A percentile compares a stretch with the other conserved stretches of the same genome.
These are phyloP conservation scores for Autographa pulchrina DNA, from an alignment of 2,888 invertebrate genomes.

Conservation along the genomic window DNA sequence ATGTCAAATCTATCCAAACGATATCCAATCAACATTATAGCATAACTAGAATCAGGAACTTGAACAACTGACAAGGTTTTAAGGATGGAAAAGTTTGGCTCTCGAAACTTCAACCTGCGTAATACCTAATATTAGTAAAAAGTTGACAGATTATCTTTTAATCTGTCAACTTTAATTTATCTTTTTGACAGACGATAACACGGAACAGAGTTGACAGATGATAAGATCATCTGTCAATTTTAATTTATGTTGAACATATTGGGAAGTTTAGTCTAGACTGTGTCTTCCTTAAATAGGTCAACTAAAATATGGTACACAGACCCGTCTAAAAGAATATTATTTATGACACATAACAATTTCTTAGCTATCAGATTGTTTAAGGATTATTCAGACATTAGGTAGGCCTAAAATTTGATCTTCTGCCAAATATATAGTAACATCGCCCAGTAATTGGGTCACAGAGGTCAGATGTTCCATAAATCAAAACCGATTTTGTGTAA, in stretches of 20 bases:
- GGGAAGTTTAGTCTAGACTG: not conserved
- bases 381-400: not conserved
- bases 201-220: too few species aligned
- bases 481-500: conserved; percentile 8
- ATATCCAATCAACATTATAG: too few species aligned
- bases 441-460: conserved; percentile 4
- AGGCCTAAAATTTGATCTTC: not conserved
- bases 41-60: not conserved
- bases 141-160: too few species aligned
- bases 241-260: not conserved
- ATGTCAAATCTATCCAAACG: too few species aligned
- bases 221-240: not conserved
- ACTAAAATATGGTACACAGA: not conserved
- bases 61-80: not conserved
- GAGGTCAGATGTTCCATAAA: not conserved
- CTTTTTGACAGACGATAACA: too few species aligned
- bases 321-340: not conserved
- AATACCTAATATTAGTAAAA: too few species aligned
- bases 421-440: not conserved
- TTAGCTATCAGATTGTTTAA: conserved; percentile 1
- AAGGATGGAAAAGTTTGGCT: not conserved
- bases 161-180: too few species aligned
- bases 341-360: not conserved
- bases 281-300: not conserved
- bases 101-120: too few species aligned